A percentile compares a stretch with the other conserved stretches of the same genome.
Evolutionary conservation across 2,888 invertebrate genomes (phyloP).

Genomic region (Synergus laeviventris): DNA sequence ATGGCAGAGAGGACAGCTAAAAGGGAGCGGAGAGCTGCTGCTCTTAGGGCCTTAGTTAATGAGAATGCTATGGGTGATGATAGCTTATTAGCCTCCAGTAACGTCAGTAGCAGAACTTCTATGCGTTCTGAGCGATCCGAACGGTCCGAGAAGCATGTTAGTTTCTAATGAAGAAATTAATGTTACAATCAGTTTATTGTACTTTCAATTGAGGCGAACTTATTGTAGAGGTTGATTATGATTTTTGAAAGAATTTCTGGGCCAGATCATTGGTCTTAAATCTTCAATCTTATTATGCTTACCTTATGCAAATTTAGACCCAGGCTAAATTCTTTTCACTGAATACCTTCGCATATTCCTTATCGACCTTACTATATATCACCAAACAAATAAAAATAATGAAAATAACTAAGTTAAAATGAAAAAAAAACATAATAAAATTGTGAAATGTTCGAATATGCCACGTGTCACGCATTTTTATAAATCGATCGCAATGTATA

Average conservation of each 20-base stretch:
- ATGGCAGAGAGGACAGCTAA: constrained; percentile 83
- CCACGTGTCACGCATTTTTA: constrained; percentile 8
- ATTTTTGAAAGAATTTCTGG: constrained; percentile 6
- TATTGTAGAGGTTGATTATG: not conserved
- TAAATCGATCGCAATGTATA: constrained; percentile 2
- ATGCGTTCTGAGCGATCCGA: constrained; percentile 60
- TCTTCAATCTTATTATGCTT: not conserved
- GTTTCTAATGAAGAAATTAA: constrained; percentile 64
- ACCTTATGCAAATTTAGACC: not conserved
- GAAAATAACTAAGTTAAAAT: not conserved
- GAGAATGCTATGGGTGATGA: constrained; percentile 77
- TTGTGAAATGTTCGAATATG: constrained; percentile 19
- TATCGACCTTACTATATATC: not conserved
- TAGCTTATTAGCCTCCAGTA: constrained; percentile 56
- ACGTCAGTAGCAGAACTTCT: constrained; percentile 64
- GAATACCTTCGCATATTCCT: not conserved
- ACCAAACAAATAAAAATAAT: not conserved
- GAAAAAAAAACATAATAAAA: not conserved
- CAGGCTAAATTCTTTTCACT: not conserved
- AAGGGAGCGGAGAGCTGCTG: constrained; percentile 84
- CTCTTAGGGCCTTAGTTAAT: constrained; percentile 83
- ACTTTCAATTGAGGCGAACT: not conserved
- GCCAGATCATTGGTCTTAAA: not conserved
- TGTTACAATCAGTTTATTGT: not conserved
- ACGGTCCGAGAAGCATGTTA: constrained; percentile 72